Evolutionary conservation across 2,113 vertebrate species (phyloP).

Genomic region (Prinia subflava): DNA sequence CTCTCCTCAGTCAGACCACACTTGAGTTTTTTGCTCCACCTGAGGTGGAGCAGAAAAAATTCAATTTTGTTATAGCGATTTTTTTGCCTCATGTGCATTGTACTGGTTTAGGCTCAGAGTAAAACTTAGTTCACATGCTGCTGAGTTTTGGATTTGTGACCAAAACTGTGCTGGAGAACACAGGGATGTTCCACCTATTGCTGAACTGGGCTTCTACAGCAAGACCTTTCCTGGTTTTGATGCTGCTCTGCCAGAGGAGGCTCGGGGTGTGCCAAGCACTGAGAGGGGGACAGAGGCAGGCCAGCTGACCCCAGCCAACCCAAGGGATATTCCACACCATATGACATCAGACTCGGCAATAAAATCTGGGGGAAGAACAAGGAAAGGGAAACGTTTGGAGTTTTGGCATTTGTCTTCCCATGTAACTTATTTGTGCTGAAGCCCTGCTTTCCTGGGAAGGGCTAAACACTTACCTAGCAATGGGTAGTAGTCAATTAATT

Average conservation of each 20-base stretch:
- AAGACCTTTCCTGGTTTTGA: neutral
- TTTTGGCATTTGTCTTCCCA: neutral
- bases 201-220: neutral
- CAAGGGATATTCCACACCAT: neutral
- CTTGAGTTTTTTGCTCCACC: neutral
- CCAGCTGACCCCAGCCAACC: neutral
- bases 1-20: neutral
- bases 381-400: neutral
- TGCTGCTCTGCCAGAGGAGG: neutral
- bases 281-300: neutral
- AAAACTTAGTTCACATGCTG: neutral
- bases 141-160: neutral
- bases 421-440: neutral
- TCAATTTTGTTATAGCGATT: neutral
- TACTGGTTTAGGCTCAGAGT: neutral
- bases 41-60: neutral
- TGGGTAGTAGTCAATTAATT: neutral
- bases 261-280: neutral
- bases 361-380: neutral
- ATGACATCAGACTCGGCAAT: neutral
- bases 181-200: neutral
- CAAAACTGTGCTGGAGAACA: neutral
- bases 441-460: neutral
- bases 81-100: neutral
- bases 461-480: neutral